phyloP scores from a whole-genome alignment of 2,797 vertebrate species.

The Cephalopachus bancanus region DNA sequence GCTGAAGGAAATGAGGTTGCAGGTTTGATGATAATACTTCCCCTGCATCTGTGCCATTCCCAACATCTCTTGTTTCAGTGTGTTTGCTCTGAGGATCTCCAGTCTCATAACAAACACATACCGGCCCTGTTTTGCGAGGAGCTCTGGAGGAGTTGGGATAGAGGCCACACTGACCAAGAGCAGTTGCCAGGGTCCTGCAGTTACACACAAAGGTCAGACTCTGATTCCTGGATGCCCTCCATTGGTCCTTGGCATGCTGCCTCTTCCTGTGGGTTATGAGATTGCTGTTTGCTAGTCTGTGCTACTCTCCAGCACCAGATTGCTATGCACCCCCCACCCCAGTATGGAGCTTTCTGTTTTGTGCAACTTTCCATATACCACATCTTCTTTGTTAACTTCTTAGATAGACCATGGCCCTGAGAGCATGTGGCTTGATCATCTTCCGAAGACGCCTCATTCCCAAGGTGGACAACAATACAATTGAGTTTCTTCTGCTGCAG shows the following conservation, averaged over 20 bases:
- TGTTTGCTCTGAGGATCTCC: not conserved
- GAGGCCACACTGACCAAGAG: not conserved
- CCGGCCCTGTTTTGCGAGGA: not conserved
- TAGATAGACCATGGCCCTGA: slow-evolving; percentile 91
- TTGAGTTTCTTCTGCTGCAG: slow-evolving; percentile 97
- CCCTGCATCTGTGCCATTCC: not conserved
- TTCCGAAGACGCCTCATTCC: slow-evolving; percentile 91
- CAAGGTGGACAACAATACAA: slow-evolving; percentile 82
- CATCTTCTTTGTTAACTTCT: slow-evolving; percentile 45
- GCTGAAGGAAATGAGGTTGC: not conserved
- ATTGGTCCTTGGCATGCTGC: not conserved
- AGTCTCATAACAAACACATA: not conserved
- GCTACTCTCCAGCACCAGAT: not conserved
- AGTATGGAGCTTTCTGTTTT: not conserved
- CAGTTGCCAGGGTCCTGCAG: not conserved
- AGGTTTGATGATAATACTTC: not conserved
- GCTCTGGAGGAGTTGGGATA: not conserved
- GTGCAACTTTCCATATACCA: not conserved
- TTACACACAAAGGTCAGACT: slow-evolving; percentile 31
- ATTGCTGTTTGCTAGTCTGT: slow-evolving; percentile 24
- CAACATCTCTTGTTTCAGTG: not conserved
- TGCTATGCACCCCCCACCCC: not conserved
- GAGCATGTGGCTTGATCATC: slow-evolving; percentile 97
- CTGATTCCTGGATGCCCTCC: not conserved
- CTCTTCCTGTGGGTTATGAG: slow-evolving; percentile 34